Evolutionary conservation across 2,888 invertebrate species (phyloP).

Genomic region (Rhimphoctona megacephalus): DNA sequence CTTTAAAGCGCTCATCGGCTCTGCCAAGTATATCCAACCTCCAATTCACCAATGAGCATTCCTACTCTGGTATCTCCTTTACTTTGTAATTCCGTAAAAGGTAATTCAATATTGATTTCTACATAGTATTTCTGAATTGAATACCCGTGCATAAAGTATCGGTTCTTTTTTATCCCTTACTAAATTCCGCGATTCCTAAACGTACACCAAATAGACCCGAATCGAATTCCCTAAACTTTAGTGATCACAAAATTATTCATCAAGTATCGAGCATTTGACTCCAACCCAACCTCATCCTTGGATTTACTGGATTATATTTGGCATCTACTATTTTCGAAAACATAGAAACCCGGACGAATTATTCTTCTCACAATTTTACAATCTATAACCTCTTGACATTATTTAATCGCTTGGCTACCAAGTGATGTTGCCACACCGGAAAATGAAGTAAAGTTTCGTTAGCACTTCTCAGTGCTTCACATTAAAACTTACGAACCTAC

Average conservation of each 20-base stretch:
- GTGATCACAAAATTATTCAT: background rate
- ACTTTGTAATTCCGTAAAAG: constrained; percentile 31
- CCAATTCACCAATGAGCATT: constrained; percentile 53
- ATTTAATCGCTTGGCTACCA: no score
- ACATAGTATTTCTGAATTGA: background rate
- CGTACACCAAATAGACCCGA: background rate
- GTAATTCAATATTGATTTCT: constrained; percentile 41
- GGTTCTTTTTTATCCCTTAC: background rate
- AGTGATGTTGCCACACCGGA: background rate
- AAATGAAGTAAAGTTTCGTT: background rate
- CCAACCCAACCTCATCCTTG: background rate
- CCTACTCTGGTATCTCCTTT: constrained; percentile 36
- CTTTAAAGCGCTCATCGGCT: constrained; percentile 15
- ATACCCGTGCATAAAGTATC: background rate
- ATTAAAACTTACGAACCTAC: background rate
- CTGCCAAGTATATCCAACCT: constrained; percentile 23
- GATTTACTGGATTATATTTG: background rate
- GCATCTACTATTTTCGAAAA: background rate
- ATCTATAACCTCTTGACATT: no score
- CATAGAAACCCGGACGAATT: background rate
- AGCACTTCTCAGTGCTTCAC: background rate
- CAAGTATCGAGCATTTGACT: background rate
- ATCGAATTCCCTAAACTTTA: background rate
- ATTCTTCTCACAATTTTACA: background rate
- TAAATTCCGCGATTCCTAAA: background rate